These are phyloP conservation scores for Drosophila hydei DNA, from an alignment of 1,140 invertebrate genomes.

Conservation along the genomic window DNA sequence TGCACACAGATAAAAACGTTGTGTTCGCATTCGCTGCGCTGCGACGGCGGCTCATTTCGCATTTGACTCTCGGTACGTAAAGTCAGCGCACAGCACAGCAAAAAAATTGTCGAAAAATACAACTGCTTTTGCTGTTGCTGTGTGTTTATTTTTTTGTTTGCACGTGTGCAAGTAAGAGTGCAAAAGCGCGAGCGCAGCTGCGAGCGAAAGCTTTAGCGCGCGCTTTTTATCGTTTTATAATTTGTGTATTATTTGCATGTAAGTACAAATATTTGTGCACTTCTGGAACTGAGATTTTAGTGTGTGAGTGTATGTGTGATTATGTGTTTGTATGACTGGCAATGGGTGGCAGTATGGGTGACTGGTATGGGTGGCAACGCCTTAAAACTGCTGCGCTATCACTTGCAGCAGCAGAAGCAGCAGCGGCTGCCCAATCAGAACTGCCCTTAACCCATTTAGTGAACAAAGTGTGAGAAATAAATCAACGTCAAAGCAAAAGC, in stretches of 20 bases:
- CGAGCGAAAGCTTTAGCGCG: slow-evolving; percentile 26
- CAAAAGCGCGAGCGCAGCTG: slow-evolving; percentile 34
- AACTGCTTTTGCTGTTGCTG: slow-evolving; percentile 50
- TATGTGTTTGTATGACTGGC: slow-evolving; percentile 1
- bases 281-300: background rate
- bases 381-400: slow-evolving; percentile 1
- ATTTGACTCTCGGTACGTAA: slow-evolving; percentile 65
- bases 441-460: slow-evolving; percentile 48
- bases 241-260: slow-evolving; percentile 41
- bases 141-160: slow-evolving; percentile 55
- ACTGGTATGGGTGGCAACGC: slow-evolving; percentile 25
- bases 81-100: slow-evolving; percentile 40
- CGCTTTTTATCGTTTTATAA: slow-evolving; percentile 33
- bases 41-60: slow-evolving; percentile 50
- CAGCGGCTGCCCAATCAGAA: slow-evolving; percentile 30
- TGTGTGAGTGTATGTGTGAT: slow-evolving; percentile 5
- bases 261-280: slow-evolving; percentile 25
- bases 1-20: slow-evolving; percentile 45
- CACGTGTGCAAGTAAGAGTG: slow-evolving; percentile 62
- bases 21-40: slow-evolving; percentile 42
- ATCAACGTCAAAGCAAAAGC: slow-evolving; percentile 18
- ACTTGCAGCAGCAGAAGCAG: background rate
- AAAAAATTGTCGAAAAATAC: slow-evolving; percentile 18
- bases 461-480: slow-evolving; percentile 32
- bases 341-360: slow-evolving; percentile 1